These are phyloP conservation scores for Cyclura pinguis DNA, from an alignment of 2,797 vertebrate species.

Conservation along the genomic window DNA sequence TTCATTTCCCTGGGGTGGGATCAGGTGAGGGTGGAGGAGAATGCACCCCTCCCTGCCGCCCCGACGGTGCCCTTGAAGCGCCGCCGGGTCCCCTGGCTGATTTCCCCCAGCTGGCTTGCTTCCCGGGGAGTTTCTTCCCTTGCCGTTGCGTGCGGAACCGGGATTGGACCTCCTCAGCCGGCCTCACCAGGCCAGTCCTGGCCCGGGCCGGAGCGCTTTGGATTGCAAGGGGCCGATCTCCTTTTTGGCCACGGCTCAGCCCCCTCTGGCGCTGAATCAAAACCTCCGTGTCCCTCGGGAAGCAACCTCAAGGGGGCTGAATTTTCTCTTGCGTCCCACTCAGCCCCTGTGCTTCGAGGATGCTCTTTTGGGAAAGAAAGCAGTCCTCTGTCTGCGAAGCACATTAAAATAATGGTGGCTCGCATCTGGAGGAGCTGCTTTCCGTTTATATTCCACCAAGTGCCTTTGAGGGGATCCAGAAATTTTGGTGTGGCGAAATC, in stretches of 20 bases:
- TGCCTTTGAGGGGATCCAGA: slow-evolving; percentile 19
- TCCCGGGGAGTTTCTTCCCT: background rate
- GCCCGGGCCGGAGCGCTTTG: background rate
- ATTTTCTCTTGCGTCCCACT: too few relatives aligned
- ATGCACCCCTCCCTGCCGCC: background rate
- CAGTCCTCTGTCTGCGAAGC: background rate
- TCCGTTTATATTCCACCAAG: background rate
- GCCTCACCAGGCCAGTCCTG: too few relatives aligned
- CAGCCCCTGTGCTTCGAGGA: too few relatives aligned
- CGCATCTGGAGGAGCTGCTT: background rate
- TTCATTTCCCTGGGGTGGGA: too few relatives aligned
- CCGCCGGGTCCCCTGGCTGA: background rate
- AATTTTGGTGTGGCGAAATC: background rate
- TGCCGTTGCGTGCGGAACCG: background rate
- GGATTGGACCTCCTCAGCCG: too few relatives aligned
- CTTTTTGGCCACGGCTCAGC: background rate
- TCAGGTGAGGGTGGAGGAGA: background rate
- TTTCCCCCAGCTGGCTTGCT: background rate
- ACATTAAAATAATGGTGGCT: background rate
- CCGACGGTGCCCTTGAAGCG: background rate
- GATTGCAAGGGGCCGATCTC: background rate
- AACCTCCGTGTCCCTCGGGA: background rate
- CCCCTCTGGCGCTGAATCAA: background rate
- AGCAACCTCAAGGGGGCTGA: background rate
- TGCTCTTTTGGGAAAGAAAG: too few relatives aligned